Conservation (phyloP, 2,888 invertebrate genomes). For the Osmoderma eremita region DNA sequence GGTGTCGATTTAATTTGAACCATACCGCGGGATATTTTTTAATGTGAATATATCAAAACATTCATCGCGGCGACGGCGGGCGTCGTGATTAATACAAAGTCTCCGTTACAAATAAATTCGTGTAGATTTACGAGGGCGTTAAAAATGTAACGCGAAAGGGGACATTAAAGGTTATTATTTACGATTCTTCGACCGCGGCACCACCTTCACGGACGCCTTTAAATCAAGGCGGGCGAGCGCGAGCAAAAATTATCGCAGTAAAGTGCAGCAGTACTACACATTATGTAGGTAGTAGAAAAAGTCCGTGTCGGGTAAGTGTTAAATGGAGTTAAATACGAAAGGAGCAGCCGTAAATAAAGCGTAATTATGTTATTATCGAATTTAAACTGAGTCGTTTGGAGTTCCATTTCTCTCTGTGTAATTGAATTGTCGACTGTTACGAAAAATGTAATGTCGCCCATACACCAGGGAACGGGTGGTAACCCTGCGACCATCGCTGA, state of each 20-base stretch:
- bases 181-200: slow-evolving; percentile 20
- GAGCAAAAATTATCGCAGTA: slow-evolving; percentile 19
- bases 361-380: slow-evolving; percentile 48
- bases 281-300: slow-evolving; percentile 23
- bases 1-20: not conserved
- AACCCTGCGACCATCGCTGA: too few species aligned
- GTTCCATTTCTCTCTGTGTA: slow-evolving; percentile 39
- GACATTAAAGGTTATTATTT: slow-evolving; percentile 27
- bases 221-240: slow-evolving; percentile 5
- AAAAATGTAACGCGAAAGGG: slow-evolving; percentile 7
- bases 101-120: not conserved
- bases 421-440: slow-evolving; percentile 43
- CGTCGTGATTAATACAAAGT: slow-evolving; percentile 6
- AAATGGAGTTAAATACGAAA: slow-evolving; percentile 41
- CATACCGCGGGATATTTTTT: not conserved
- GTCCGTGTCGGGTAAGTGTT: slow-evolving; percentile 32
- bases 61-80: not conserved
- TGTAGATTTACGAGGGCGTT: slow-evolving; percentile 19
- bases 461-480: slow-evolving; percentile 5
- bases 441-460: slow-evolving; percentile 39
- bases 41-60: not conserved
- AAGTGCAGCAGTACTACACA: slow-evolving; percentile 15
- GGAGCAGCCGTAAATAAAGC: slow-evolving; percentile 43
- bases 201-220: slow-evolving; percentile 13
- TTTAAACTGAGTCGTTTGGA: slow-evolving; percentile 40